These are phyloP conservation scores for Pocillopora grandis DNA, from an alignment of 92 coral and sea anemone species.

Conservation along the genomic window DNA sequence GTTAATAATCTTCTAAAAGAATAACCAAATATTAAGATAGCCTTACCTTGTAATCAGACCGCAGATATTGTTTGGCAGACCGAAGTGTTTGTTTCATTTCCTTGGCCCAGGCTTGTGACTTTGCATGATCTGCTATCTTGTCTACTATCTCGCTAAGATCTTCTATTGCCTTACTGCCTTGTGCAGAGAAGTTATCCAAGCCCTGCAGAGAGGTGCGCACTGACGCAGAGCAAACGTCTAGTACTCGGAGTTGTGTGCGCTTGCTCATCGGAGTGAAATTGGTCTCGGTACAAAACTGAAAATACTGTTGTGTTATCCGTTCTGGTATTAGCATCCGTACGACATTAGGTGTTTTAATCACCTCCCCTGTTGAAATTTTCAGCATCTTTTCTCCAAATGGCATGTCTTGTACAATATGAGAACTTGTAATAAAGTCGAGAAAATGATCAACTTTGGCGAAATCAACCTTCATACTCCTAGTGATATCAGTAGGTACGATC, in stretches of 20 bases:
- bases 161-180: conserved; percentile 48
- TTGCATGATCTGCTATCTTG: conserved; percentile 29
- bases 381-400: conserved; percentile 57
- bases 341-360: conserved; percentile 58
- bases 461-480: conserved; percentile 48
- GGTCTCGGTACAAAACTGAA: conserved; percentile 51
- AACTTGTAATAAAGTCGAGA: conserved; percentile 56
- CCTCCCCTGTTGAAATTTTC: conserved; percentile 50
- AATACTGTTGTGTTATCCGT: conserved; percentile 56
- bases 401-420: conserved; percentile 61
- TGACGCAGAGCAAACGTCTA: conserved; percentile 50
- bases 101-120: conserved; percentile 42
- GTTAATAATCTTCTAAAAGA: no score
- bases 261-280: conserved; percentile 50
- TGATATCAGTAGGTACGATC: conserved; percentile 4
- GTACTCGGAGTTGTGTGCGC: conserved; percentile 45
- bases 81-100: conserved; percentile 27
- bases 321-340: conserved; percentile 43
- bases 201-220: conserved; percentile 59
- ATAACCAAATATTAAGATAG: neutral
- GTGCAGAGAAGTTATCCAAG: conserved; percentile 55
- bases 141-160: conserved; percentile 32
- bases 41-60: conserved; percentile 36
- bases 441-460: conserved; percentile 44
- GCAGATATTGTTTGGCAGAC: conserved; percentile 24